Base-by-base conservation (phyloP, 1,140 invertebrate genomes). In the Plutomurus gul region DNA sequence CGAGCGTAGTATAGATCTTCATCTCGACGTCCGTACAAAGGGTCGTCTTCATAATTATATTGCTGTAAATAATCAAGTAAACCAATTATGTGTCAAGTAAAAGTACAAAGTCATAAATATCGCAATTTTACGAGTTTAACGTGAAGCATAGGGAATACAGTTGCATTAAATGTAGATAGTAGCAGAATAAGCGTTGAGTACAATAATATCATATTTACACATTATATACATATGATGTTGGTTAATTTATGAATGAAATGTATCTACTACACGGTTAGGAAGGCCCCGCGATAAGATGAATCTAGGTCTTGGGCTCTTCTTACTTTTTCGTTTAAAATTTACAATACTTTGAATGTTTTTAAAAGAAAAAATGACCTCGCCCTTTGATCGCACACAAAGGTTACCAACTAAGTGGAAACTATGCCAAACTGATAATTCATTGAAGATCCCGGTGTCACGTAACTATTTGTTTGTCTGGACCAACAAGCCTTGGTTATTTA, bases 261-360 rank as follows among this genome's bases (percentile, higher is more conserved):
- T 51, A 51, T 51, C 47, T 51, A 22, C n/a, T n/a, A n/a, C n/a
- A n/a, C 47, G 6, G 20, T 25, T 11, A 51, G 47, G 47, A 51
- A 51, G n/a, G 47, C 10, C 6, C 20, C 3, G 8, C 25, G 47
- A 51, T 51, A 51, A 51, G 47, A n/a, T 11, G 25, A 51, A 51
- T 51, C 47, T 51, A 51, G 47, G 47, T 51, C 47, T 51, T 51
- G 47, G 47, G 47, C 47, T 51, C 47, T 51, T 22, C 47, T n/a
- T 51, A n/a, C 47, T 22, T 51, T 51, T 51, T 10, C 25, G 25
- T 39, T 6, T 51, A 51, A 51, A 22, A 10, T 51, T 6, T 51
- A 51, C 47, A n/a, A n/a, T n/a, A 22, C 47, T 22, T 22, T 7
- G 25, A 51, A 22, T 51, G 20, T 49, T 22, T 18, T 49, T 49